A percentile compares a stretch with the other conserved stretches of the same genome.
These are phyloP conservation scores for Coptodon bakossiorum DNA, from an alignment of 2,113 vertebrate species.

Conservation along the genomic window DNA sequence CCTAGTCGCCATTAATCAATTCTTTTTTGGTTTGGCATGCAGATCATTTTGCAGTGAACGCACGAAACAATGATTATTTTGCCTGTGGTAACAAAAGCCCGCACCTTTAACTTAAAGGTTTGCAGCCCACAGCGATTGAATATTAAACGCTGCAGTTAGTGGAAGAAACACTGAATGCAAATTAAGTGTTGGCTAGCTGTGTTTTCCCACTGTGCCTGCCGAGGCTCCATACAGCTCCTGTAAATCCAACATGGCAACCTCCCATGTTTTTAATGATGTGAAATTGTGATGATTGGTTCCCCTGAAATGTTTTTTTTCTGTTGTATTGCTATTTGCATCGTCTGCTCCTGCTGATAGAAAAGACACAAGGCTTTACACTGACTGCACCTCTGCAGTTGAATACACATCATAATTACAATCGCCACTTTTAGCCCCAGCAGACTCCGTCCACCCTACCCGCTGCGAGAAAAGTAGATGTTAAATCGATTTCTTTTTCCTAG, in stretches of 20 bases:
- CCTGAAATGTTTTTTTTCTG: neutral
- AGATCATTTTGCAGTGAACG: slow-evolving; percentile 1
- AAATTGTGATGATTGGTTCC: neutral
- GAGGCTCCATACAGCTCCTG: neutral
- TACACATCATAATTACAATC: neutral
- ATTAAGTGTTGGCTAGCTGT: neutral
- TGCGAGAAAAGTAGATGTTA: neutral
- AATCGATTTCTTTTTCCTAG: neutral
- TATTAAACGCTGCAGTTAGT: neutral
- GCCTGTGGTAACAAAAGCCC: neutral
- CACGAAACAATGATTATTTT: slow-evolving; percentile 19
- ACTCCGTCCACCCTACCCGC: neutral
- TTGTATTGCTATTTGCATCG: neutral
- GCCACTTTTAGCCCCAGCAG: neutral
- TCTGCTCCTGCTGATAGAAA: neutral
- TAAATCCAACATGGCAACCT: neutral
- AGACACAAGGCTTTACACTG: neutral
- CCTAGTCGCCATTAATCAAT: neutral
- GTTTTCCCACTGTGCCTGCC: neutral
- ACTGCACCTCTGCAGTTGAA: neutral
- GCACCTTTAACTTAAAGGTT: slow-evolving; percentile 7
- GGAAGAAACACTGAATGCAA: neutral
- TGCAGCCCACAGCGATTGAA: neutral
- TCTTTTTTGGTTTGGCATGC: neutral
- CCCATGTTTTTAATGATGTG: neutral